A percentile compares a stretch with the other conserved stretches of the same genome.
Conservation (phyloP, 2,113 vertebrate genomes). For the Grammomys surdaster region DNA sequence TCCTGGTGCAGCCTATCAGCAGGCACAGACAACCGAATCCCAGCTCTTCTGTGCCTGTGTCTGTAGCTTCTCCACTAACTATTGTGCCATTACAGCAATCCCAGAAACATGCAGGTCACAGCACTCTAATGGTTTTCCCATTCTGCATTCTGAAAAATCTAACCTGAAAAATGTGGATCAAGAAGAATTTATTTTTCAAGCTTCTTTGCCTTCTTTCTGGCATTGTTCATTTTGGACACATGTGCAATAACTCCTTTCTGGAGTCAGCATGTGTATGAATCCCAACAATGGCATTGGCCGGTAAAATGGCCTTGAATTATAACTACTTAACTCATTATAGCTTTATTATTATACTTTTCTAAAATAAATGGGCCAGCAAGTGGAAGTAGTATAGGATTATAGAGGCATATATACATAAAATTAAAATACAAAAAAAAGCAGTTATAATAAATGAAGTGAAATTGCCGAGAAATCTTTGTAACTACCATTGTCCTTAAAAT, state of each 20-base stretch:
- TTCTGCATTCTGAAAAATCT: background rate
- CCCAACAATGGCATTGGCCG: background rate
- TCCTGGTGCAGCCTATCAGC: background rate
- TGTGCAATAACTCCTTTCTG: background rate
- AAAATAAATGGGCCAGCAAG: background rate
- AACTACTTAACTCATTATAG: background rate
- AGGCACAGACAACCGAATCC: background rate
- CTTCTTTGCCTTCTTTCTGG: background rate
- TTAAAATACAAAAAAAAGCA: background rate
- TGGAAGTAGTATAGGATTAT: background rate
- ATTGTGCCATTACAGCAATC: no score
- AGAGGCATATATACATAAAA: background rate
- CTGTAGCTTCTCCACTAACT: no score
- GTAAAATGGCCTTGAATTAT: background rate
- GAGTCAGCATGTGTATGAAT: background rate
- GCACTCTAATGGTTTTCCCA: background rate
- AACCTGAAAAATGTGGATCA: background rate
- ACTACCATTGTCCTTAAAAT: background rate
- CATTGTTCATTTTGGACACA: background rate
- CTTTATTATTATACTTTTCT: background rate
- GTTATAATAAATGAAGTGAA: background rate
- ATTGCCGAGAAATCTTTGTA: background rate
- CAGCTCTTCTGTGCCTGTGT: background rate
- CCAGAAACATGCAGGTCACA: background rate
- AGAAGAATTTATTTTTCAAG: background rate